A percentile compares a stretch with the other conserved stretches of the same genome.
Evolutionary conservation across 2,797 vertebrate genomes (phyloP).

Genomic region (Neoniphon sammara): DNA sequence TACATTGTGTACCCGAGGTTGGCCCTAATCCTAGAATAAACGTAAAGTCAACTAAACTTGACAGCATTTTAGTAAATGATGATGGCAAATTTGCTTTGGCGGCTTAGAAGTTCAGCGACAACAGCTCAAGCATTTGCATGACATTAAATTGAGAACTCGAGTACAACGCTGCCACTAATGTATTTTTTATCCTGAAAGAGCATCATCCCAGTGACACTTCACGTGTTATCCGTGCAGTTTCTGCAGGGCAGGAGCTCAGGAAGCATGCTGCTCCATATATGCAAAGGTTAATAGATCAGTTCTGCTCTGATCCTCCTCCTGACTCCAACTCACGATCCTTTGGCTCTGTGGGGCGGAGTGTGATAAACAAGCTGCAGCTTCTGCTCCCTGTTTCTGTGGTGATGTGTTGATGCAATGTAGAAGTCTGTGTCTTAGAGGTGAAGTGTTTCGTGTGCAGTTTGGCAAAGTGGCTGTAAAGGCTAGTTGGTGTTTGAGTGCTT

Average conservation of each 20-base stretch:
- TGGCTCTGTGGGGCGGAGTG: constrained; percentile 9
- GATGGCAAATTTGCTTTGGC: background rate
- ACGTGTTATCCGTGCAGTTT: no score
- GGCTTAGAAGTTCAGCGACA: background rate
- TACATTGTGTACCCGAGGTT: background rate
- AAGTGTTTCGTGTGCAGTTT: background rate
- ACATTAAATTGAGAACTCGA: background rate
- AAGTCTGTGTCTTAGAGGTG: background rate
- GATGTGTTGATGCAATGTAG: background rate
- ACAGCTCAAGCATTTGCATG: background rate
- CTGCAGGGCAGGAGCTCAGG: background rate
- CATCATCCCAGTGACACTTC: background rate
- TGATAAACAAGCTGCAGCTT: constrained; percentile 21
- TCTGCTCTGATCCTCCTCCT: background rate
- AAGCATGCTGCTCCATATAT: background rate
- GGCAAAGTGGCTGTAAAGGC: no score
- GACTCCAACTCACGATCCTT: constrained; percentile 26
- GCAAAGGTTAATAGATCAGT: background rate
- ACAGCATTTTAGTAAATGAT: background rate
- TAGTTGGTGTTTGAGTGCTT: background rate
- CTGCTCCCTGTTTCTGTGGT: constrained; percentile 12
- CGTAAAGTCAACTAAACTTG: background rate
- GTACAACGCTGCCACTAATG: background rate
- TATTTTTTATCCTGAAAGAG: background rate
- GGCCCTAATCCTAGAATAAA: background rate